Evolutionary conservation across 2,113 vertebrate genomes (phyloP).

Genomic region (Eulemur macaco): DNA sequence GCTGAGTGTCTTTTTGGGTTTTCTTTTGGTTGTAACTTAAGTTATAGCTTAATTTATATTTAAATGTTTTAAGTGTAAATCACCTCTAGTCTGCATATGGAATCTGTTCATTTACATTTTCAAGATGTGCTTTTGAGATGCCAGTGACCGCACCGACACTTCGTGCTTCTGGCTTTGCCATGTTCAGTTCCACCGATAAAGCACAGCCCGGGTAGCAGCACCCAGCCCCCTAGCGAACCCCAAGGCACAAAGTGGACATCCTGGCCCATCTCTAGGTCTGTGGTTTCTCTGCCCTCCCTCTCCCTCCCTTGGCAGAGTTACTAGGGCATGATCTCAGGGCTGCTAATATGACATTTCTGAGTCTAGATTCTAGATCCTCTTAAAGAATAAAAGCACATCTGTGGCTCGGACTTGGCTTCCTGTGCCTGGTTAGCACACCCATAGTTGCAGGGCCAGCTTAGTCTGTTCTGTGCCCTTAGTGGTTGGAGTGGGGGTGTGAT

Average conservation of each 20-base stretch:
- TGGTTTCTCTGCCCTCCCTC: not conserved
- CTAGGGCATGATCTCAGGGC: conserved; percentile 23
- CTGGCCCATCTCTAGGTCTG: not conserved
- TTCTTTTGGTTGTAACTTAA: conserved; percentile 76
- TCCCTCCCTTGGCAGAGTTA: not conserved
- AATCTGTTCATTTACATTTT: conserved; percentile 41
- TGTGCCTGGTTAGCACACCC: not conserved
- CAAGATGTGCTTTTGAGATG: conserved; percentile 59
- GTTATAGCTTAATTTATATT: conserved; percentile 80
- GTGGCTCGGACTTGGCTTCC: not conserved
- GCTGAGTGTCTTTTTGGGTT: conserved; percentile 73
- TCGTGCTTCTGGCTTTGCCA: conserved; percentile 17
- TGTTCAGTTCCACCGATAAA: not conserved
- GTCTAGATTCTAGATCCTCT: not conserved
- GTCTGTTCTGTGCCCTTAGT: not conserved
- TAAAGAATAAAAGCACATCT: not conserved
- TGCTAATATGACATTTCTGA: not conserved
- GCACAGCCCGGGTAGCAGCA: not conserved
- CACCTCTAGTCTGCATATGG: conserved; percentile 44
- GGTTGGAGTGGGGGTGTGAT: not conserved
- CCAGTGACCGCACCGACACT: not conserved
- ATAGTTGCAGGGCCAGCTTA: not conserved
- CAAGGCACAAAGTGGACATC: not conserved
- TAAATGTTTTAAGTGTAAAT: conserved; percentile 74
- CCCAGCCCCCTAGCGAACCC: not conserved